Evolutionary conservation across 37 sponge, comb jelly and placozoan species (phyloP), one percentile per base, ranked within the genome.

Genomic region (Agelas oroides): DNA sequence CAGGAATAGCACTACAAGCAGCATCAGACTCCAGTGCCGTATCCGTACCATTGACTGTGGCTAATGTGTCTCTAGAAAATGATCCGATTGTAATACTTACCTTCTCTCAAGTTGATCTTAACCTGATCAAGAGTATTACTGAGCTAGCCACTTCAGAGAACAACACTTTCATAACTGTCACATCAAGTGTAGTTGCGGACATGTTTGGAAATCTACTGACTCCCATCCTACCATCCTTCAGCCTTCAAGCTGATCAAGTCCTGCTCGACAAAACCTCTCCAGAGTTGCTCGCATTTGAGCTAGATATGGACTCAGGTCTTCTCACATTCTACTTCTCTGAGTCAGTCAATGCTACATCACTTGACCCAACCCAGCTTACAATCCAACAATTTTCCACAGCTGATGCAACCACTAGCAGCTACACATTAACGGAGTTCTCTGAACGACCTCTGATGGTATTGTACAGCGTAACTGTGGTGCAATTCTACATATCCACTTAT

Each of bases 261-360:
- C 23, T 40, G n/a, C 25, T 16, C 2, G 97, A 97, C 76, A 35
- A 28, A 12, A 94, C 87, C 25, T 28, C 40, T 13, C 97, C 97
- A 31, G 34, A 64, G 21, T 79, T 97, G 41, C 21, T 53, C 0
- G 34, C 21, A 28, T 97, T 87, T 69, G 75, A 85, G 24, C 66
- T 97, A 27, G 88, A 97, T 70, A 54, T 94, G 57, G 71, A 97
- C 54, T 20, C n/a, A 30, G 95, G 90, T 14, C 53, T 28, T 0
- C 61, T 97, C 34, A 86, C 84, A 38, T 71, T 97, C n/a, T 66
- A 25, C 59, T 97, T 97, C 53, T 89, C 90, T 27, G 97, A 97
- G 74, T 87, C 94, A 55, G 91, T 97, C 15, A 86, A 89, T 71
- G 72, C 73, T 11, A 53, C 75, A 0, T 80, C 95, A 1, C 46